These are phyloP conservation scores for Sarcophilus harrisii DNA, from an alignment of 2,797 vertebrate genomes.

Conservation along the genomic window DNA sequence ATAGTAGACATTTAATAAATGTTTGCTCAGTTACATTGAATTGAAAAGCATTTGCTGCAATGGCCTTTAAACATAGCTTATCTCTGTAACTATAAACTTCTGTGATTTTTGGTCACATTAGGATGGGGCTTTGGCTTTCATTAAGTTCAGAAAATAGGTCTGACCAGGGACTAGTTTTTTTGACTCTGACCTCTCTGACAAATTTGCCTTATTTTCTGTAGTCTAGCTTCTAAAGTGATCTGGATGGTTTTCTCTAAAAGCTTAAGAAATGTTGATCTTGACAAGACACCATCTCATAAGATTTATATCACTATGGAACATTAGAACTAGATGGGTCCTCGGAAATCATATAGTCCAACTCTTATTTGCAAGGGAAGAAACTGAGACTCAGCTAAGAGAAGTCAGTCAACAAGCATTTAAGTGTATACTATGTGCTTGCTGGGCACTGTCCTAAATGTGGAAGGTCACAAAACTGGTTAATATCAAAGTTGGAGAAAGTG, in stretches of 20 bases:
- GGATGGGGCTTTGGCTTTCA: not conserved
- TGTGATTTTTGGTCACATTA: not conserved
- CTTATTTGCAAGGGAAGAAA: not conserved
- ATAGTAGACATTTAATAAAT: not conserved
- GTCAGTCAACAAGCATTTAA: not conserved
- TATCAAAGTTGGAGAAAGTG: not conserved
- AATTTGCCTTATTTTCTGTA: not conserved
- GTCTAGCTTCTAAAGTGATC: not conserved
- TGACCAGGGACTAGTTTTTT: rapidly evolving
- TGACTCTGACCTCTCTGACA: not conserved
- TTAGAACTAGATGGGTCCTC: not conserved
- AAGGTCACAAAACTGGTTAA: not conserved
- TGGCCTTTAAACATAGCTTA: not conserved
- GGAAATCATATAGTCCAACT: not conserved
- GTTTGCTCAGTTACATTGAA: not conserved
- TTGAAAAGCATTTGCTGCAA: not conserved
- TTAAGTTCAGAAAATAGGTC: not conserved
- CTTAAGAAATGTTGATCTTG: not conserved
- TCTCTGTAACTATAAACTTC: not conserved
- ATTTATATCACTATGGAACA: not conserved
- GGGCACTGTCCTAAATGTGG: not conserved
- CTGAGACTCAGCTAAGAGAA: not conserved
- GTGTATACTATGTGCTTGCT: not conserved
- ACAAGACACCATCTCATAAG: not conserved
- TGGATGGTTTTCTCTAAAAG: not conserved